phyloP scores from a whole-genome alignment of 2,888 invertebrate species.

The Scaeva pyrastri region DNA sequence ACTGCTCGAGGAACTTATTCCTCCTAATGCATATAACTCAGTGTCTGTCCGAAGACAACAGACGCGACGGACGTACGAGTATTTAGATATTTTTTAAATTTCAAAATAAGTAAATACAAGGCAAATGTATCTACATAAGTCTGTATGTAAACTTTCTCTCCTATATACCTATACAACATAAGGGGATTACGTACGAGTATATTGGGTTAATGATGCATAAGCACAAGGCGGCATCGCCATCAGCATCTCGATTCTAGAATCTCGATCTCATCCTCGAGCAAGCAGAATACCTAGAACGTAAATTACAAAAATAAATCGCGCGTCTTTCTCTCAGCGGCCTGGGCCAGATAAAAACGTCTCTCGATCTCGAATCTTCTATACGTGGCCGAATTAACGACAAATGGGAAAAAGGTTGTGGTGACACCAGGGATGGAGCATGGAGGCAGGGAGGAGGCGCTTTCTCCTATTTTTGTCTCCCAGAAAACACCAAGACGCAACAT shows the following conservation, averaged over 20 bases:
- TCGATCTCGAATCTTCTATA: conserved; percentile 59
- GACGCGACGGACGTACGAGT: too few relatives aligned
- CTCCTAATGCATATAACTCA: conserved; percentile 54
- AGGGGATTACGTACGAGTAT: conserved; percentile 29
- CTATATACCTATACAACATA: background rate
- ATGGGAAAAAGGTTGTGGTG: conserved; percentile 18
- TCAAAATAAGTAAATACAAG: conserved; percentile 66
- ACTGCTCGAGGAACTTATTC: background rate
- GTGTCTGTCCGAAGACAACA: conserved; percentile 64
- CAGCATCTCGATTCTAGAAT: background rate
- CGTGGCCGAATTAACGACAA: conserved; percentile 68
- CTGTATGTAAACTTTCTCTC: conserved; percentile 5
- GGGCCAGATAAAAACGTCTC: conserved; percentile 74
- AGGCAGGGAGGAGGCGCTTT: background rate
- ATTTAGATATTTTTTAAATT: conserved; percentile 27
- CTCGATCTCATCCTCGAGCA: conserved; percentile 3
- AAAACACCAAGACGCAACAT: background rate
- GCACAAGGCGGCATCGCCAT: conserved; percentile 36
- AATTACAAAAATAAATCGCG: conserved; percentile 73
- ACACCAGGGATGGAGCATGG: background rate
- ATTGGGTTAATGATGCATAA: conserved; percentile 73
- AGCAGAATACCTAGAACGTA: conserved; percentile 67
- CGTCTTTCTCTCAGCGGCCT: conserved; percentile 65
- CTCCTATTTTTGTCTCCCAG: conserved; percentile 31
- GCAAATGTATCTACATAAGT: conserved; percentile 25